These are phyloP conservation scores for Dynastes grantii DNA, from an alignment of 2,888 invertebrate species.

Conservation along the genomic window DNA sequence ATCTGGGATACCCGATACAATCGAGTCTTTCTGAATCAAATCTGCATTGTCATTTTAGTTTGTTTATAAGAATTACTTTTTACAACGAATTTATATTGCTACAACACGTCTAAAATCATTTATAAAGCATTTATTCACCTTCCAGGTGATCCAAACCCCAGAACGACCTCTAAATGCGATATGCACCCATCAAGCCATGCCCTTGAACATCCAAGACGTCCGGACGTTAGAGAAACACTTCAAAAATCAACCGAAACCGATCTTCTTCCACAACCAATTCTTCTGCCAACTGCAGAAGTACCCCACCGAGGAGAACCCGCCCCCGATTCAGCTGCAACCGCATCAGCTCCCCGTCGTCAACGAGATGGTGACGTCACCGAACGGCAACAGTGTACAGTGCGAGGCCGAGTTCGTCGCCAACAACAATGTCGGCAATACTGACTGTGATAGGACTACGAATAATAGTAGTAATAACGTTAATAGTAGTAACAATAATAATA, in stretches of 20 bases:
- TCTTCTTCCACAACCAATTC: slow-evolving; percentile 32
- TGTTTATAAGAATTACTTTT: too few species aligned
- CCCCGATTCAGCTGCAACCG: not conserved
- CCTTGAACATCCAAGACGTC: slow-evolving; percentile 69
- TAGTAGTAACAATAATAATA: slow-evolving; percentile 58
- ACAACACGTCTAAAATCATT: too few species aligned
- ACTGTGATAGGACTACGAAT: slow-evolving; percentile 46
- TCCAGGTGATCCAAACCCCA: slow-evolving; percentile 55
- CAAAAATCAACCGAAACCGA: slow-evolving; percentile 61
- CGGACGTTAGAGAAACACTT: slow-evolving; percentile 72
- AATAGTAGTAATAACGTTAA: slow-evolving; percentile 57
- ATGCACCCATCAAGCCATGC: slow-evolving; percentile 62
- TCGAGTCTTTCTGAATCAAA: too few species aligned
- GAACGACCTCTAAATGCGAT: slow-evolving; percentile 55
- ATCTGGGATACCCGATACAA: too few species aligned
- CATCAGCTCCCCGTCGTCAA: slow-evolving; percentile 11
- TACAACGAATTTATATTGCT: too few species aligned
- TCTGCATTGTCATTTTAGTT: too few species aligned
- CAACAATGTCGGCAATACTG: slow-evolving; percentile 30
- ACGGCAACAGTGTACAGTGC: slow-evolving; percentile 35
- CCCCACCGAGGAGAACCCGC: slow-evolving; percentile 22
- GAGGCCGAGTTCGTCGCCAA: slow-evolving; percentile 36
- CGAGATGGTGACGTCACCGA: not conserved
- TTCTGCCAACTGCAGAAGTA: slow-evolving; percentile 35
- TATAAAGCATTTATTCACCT: slow-evolving; percentile 26